Base-by-base conservation (phyloP, 1,140 invertebrate species). In the Laodelphax striatellus region DNA sequence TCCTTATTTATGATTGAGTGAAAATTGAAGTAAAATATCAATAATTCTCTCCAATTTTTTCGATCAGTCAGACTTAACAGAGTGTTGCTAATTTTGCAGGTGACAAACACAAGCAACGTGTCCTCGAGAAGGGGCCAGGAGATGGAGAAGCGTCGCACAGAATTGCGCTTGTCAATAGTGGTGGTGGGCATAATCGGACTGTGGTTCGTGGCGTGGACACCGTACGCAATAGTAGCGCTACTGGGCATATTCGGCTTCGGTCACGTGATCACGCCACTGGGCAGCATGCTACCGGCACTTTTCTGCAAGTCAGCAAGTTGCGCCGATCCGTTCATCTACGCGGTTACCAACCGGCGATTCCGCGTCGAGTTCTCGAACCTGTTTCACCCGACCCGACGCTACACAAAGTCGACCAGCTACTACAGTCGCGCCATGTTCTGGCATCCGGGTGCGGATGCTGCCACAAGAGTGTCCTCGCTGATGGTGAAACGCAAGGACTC, bases 201-300 rank as follows among this genome's bases (percentile, higher is more conserved):
- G 55, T 90, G 87, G 79, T 82, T 88, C 64, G 64, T 84, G 8
- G 83, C 86, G 4, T 90, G 87, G 87, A 86, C 85, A 0, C 86
- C 86, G 0, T 88, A 88, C 67, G 82, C 87, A 0, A 70, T 83
- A 6, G 81, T 90, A 1, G 79, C 87, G 11, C 76, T 90, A 13
- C 72, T 89, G 9, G 87, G 85, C 0, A 81, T 87, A 58, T 81
- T 81, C 60, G 85, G 84, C 9, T 70, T 73, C 55, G 77, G 79
- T 61, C 67, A 82, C 24, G 67, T 80, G 5, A 77, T 90, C 13
- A 81, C 83, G 0, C 86, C 87, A 0, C 63, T 82, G 14, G 69
- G 74, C 1, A 87, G 85, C 0, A 86, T 88, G 84, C 75, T 88
- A 13, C 87, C 87, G 0, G 86, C 86, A 0, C 71, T 88, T 16